Conservation (phyloP, 2,113 vertebrate species). For the Lanius ludovicianus region DNA sequence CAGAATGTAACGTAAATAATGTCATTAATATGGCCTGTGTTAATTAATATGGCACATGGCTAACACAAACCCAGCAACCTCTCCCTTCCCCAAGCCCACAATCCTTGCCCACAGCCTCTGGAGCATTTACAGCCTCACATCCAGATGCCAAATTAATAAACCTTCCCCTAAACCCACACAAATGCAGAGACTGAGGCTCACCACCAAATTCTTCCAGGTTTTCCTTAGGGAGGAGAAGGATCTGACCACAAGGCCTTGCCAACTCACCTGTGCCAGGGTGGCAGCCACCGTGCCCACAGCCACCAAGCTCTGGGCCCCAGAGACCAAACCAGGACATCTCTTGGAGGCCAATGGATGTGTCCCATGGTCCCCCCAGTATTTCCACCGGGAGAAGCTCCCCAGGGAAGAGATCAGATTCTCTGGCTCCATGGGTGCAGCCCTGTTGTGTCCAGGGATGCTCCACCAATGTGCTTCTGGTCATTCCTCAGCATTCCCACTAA, state of each 20-base stretch:
- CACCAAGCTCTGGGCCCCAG: neutral
- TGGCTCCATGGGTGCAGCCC: fast-evolving
- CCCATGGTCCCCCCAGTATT: neutral
- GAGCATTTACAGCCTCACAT: neutral
- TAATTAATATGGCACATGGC: neutral
- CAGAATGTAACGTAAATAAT: neutral
- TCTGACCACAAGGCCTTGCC: neutral
- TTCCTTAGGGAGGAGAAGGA: neutral
- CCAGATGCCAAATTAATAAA: neutral
- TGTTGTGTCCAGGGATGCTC: neutral
- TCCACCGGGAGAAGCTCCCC: neutral
- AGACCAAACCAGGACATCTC: neutral
- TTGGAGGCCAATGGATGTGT: neutral
- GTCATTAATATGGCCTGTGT: neutral
- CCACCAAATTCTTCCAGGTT: neutral
- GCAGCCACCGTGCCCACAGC: neutral
- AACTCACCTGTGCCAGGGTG: neutral
- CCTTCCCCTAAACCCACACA: neutral
- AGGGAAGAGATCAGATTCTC: neutral
- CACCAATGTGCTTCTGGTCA: fast-evolving
- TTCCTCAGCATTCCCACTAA: neutral
- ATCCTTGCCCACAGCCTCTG: neutral
- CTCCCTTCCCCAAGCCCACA: neutral
- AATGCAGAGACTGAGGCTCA: neutral
- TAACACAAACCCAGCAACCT: neutral